Percentiles rank a stretch among this genome's conserved stretches.
These are phyloP conservation scores for Menidia beryllina DNA, from an alignment of 2,113 vertebrate genomes.

Conservation along the genomic window DNA sequence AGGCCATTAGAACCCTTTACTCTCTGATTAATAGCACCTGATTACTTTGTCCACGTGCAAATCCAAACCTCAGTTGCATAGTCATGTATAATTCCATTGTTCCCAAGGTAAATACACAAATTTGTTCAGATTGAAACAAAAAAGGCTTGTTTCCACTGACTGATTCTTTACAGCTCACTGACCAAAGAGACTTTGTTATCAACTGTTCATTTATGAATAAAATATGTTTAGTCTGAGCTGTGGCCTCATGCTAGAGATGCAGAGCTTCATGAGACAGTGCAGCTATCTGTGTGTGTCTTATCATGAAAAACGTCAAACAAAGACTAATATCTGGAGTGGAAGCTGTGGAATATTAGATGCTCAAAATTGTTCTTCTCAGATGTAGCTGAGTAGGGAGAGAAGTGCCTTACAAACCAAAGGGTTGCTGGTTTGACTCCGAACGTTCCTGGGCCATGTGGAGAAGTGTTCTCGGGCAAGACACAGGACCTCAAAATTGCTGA, in stretches of 20 bases:
- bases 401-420: too few species aligned
- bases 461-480: too few species aligned
- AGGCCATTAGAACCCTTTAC: conserved; percentile 43
- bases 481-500: too few species aligned
- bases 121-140: conserved; percentile 13
- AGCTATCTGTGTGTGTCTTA: conserved; percentile 19
- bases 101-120: conserved; percentile 4
- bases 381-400: too few species aligned
- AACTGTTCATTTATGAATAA: conserved; percentile 65
- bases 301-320: conserved; percentile 17
- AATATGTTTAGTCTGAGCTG: conserved; percentile 36
- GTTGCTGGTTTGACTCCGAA: too few species aligned
- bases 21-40: conserved; percentile 43
- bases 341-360: too few species aligned
- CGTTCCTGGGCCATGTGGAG: too few species aligned
- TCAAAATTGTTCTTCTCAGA: background rate
- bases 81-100: background rate
- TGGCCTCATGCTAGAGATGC: conserved; percentile 4
- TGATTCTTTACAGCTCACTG: conserved; percentile 47
- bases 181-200: conserved; percentile 74
- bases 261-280: conserved; percentile 19
- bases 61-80: conserved; percentile 14
- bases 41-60: conserved; percentile 26
- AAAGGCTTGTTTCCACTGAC: background rate
- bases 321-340: too few species aligned